Percentiles rank a stretch among this genome's conserved stretches.
phyloP scores from a whole-genome alignment of 2,797 vertebrate species.

The Melanotaenia pygmaea region DNA sequence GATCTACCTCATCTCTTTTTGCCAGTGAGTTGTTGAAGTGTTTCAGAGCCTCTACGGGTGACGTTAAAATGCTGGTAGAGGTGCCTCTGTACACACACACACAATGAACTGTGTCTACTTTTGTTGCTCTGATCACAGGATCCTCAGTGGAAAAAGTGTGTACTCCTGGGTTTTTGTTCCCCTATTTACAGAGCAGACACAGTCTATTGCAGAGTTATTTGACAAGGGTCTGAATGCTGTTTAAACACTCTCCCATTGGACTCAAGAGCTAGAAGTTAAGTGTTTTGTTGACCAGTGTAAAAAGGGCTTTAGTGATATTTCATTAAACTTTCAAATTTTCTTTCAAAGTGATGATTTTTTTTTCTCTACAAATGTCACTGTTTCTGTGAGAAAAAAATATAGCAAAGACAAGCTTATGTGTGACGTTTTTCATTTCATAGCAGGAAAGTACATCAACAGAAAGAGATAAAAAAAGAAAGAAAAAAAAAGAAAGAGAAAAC shows the following conservation, averaged over 20 bases:
- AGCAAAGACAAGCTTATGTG: not conserved
- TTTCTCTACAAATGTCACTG: not conserved
- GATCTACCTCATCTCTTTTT: no score
- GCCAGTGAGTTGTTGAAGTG: no score
- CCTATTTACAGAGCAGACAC: not conserved
- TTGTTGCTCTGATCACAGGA: not conserved
- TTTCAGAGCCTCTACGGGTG: no score
- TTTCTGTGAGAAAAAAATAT: not conserved
- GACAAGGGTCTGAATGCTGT: not conserved
- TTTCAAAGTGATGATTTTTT: not conserved
- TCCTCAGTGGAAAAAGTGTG: not conserved
- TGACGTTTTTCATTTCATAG: not conserved
- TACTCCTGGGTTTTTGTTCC: not conserved
- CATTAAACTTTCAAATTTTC: slow-evolving; percentile 2
- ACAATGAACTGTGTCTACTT: not conserved
- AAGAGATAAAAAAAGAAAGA: not conserved
- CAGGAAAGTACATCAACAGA: not conserved
- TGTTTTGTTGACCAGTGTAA: not conserved
- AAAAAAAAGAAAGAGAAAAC: not conserved
- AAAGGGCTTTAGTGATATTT: not conserved
- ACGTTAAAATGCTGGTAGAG: no score
- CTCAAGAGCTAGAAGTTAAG: not conserved
- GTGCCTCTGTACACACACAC: no score
- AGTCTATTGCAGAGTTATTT: not conserved
- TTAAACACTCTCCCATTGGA: not conserved